Base-by-base conservation (phyloP, 2,113 vertebrate species). In the Larimichthys crocea region DNA sequence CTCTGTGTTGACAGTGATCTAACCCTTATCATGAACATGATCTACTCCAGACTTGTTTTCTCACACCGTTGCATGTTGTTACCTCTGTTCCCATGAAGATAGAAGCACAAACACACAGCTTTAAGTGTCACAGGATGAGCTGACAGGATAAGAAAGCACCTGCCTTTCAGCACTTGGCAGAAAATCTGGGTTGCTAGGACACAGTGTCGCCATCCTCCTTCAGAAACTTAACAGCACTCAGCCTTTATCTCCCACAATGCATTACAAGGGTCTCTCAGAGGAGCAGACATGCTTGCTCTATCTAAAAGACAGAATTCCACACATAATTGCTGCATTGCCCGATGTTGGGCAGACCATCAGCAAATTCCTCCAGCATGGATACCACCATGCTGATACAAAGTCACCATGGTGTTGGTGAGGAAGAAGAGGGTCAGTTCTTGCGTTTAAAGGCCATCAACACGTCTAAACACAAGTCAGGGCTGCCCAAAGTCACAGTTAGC, bases 251-350 rank as follows among this genome's bases (percentile, higher is more conserved):
- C 74, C 76, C 68, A 78, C 53, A 76, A 65, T 84, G 68, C 85
- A 93, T 53, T 46, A 75, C 74, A 73, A 85, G 74, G 49, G 57
- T 83, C 72, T 65, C 80, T 72, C 53, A 79, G 50, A 76, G 55
- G 56, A 73, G 70, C 1, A 17, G 17, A 15, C 50, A 44, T 59
- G 66, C 82, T 84, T 84, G 48, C 42, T 69, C 66, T 82, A 89
- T 91, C 86, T 42, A 46, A 62, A 78, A 81, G 76, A 79, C 62
- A 17, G 52, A 48, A 90, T 86, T 86, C 90, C 79, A 78, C 26
- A 76, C 72, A 71, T 80, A 76, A 79, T 78, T 71, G 63, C 55
- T 49, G 68, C n/a, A 31, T 62, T 40, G 24, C 60, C 56, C 75
- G 85, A 88, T 71, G 59, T 52, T 85, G 52, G 60, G 62, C 76